Evolutionary conservation across 2,888 invertebrate genomes (phyloP), one percentile per base, ranked within the genome.

Genomic region (Atrina japonica): DNA sequence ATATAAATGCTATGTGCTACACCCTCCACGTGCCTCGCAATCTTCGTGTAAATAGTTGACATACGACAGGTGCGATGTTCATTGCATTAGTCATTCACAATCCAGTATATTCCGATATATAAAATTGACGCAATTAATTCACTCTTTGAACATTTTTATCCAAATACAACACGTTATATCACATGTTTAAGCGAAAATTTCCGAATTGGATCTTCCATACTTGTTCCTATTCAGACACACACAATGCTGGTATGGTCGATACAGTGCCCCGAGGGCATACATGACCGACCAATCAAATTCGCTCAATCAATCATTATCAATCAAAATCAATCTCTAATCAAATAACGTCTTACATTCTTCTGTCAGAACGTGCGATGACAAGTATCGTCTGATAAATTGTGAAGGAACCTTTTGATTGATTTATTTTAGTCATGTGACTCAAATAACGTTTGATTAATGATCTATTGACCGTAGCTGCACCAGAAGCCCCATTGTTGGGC

Each of bases 271-370:
- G 55, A 60, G 71, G 70, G 58, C 41, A 50, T 58, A 47, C 23
- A 41, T 29, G 25, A 23, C 40, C 58, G 63, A 61, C 71, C 71
- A 72, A 72, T 72, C 67, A 67, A 52, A 72, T 45, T 23, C 47
- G 40, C 49, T 55, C 75, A 66, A 79, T 79, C 77, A 72, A 75
- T 77, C 79, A 74, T 70, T 70, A 77, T 80, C 77, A 76, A 78
- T 78, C 80, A 67, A 47, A 80, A 80, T 80, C 75, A 76, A 80
- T 73, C 76, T 73, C 58, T 56, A 72, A 72, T 72, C 71, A 72
- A 69, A 18, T 27, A 35, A 9, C 30, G 56, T 47, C 45, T 65
- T 29, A 1, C 56, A 21, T 40, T 45, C 47, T n/a, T 58, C 49
- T 55, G 40, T n/a, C 35, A 30, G 49, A 29, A 29, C 27, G 21